Percentiles rank a stretch among this genome's conserved stretches.
Evolutionary conservation across 1,140 invertebrate genomes (phyloP).

Genomic region (Drosophila cardini): DNA sequence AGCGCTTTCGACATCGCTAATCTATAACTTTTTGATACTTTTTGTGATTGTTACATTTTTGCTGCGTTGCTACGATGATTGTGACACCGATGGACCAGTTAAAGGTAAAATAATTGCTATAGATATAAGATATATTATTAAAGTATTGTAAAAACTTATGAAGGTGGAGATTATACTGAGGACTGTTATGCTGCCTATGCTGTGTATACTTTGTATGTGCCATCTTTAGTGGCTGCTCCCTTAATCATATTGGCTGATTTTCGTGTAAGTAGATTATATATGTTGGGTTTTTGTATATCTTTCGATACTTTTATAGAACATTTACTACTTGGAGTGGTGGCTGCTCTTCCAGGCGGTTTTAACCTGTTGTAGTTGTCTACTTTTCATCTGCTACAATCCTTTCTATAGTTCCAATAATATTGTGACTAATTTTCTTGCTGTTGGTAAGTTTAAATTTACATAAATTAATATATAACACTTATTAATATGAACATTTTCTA

Average conservation of each 20-base stretch:
- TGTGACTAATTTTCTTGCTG: not conserved
- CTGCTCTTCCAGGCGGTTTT: constrained; percentile 4
- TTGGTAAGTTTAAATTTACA: constrained; percentile 4
- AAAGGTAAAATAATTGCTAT: constrained; percentile 3
- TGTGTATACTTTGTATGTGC: constrained; percentile 19
- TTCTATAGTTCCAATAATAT: constrained; percentile 12
- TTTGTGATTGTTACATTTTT: constrained; percentile 3
- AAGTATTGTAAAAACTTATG: not conserved
- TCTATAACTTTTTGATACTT: constrained; percentile 18
- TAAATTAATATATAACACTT: not conserved
- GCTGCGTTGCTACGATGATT: constrained; percentile 33
- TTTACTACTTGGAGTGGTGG: constrained; percentile 42
- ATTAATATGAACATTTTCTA: not conserved
- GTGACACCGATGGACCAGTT: not conserved
- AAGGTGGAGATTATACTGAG: constrained; percentile 4
- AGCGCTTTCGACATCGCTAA: constrained; percentile 16
- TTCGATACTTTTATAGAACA: constrained; percentile 6
- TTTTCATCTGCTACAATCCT: constrained; percentile 20
- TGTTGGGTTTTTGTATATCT: no score
- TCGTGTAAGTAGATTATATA: constrained; percentile 5
- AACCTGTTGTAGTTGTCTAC: constrained; percentile 6
- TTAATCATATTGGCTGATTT: constrained; percentile 26
- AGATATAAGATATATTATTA: not conserved
- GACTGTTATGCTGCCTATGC: constrained; percentile 15
- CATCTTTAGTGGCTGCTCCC: constrained; percentile 10